Evolutionary conservation across 2,888 invertebrate species (phyloP), one percentile per base, ranked within the genome.

Genomic region (Agrotis clavis): DNA sequence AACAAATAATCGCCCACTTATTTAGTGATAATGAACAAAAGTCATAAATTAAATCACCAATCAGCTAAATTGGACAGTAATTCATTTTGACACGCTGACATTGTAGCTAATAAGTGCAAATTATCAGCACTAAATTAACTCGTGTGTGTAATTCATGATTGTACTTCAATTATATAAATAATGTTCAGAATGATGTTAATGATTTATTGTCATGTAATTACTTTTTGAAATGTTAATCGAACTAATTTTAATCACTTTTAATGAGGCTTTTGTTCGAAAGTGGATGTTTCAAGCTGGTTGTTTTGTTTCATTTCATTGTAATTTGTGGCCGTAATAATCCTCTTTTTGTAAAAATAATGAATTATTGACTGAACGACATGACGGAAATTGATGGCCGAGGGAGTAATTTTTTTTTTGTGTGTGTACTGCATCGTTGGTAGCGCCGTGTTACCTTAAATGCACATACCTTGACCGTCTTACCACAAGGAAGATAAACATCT

Each of bases 81-180:
- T 61, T 54, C 0, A 83, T 65, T 71, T 61, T 60, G 47, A 61
- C 60, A 67, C 47, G 2, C 35, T 35, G 47, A 30, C 45, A 80
- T 53, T 51, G 21, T 41, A 56, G 30, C 19, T 83, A 68, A 68
- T 80, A 74, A 66, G 48, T 57, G 57, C 47, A 62, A 53, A 65
- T 64, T 57, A 68, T 66, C n/a, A 62, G 54, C 30, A 1, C 30
- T 35, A n/a, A 54, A 62, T 73, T 79, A 57, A 67, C 59, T 74
- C 54, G 13, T 48, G 74, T 47, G 30, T 30, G 61, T 73, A 65
- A 74, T 63, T 79, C 62, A 67, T 68, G 51, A 80, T 69, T 67
- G 54, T 74, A 74, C 66, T 80, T 74, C 21, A 69, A 79, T 80
- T 83, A 41, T 11, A 41, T 35, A 7, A n/a, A n/a, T 11, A 41